A percentile compares a stretch with the other conserved stretches of the same genome.
phyloP scores from a whole-genome alignment of 2,113 vertebrate species.

The Paedocypris sp. region DNA sequence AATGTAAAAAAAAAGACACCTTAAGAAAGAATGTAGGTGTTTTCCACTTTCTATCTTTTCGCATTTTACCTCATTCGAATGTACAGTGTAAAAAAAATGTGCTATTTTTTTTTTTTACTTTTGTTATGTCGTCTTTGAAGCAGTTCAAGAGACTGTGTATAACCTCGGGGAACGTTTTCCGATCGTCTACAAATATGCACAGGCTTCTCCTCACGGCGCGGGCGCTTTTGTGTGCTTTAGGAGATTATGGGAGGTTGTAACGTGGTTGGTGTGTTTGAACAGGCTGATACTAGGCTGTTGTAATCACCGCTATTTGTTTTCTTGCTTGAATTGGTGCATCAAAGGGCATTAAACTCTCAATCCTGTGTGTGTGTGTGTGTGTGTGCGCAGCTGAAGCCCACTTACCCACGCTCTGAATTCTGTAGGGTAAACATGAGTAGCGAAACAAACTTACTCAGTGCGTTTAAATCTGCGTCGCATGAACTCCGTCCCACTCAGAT shows the following conservation, averaged over 20 bases:
- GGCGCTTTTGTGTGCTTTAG: constrained; percentile 8
- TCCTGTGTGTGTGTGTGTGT: background rate
- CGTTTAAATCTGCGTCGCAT: background rate
- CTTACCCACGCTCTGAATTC: background rate
- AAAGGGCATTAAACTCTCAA: background rate
- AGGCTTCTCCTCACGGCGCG: background rate
- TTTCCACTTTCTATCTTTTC: too few relatives aligned
- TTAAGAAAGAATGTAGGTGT: too few relatives aligned
- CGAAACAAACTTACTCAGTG: constrained; percentile 2
- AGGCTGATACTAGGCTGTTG: background rate
- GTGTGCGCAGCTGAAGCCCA: constrained; percentile 2
- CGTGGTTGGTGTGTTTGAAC: constrained; percentile 6
- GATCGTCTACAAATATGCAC: background rate
- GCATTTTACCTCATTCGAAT: too few relatives aligned
- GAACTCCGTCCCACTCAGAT: too few relatives aligned
- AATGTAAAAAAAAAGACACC: too few relatives aligned
- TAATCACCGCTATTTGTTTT: constrained; percentile 9
- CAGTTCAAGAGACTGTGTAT: background rate
- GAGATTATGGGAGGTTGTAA: background rate
- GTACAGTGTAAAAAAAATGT: too few relatives aligned
- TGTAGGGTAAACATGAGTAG: constrained; percentile 2
- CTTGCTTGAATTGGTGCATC: background rate
- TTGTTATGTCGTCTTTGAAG: background rate
- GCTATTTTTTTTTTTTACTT: too few relatives aligned
- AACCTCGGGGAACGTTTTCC: background rate